Base-by-base conservation (phyloP, 2,113 vertebrate genomes). In the Tinamus guttatus region DNA sequence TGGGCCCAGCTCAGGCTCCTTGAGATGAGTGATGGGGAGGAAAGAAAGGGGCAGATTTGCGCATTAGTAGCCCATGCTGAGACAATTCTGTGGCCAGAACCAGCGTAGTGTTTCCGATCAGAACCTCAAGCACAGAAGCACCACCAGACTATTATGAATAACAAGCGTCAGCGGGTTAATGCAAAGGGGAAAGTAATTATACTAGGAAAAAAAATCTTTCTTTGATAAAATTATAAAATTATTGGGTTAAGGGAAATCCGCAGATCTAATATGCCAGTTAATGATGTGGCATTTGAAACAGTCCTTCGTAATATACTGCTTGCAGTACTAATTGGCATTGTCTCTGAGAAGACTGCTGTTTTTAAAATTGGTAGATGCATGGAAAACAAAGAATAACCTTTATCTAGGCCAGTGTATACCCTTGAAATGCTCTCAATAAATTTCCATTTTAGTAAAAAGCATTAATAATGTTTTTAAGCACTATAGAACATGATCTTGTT, bases 181-280 rank as follows among this genome's bases (percentile, higher is more conserved):
- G 67, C 28, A 89, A 79, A 85, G 22, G 32, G 58, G 51, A 85
- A 52, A 60, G 45, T 60, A 95, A 86, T 74, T 93, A 64, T 0
- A 79, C 32, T 11, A 62, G 45, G 65, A 91, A 89, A 90, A 83
- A 32, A 83, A 65, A 34, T 15, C 75, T 92, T 88, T 86, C 41
- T 79, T 81, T 80, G 73, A n/a, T 5, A 41, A 84, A 89, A 87
- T 89, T 85, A 54, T 69, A 81, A 81, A 96, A 94, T 87, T 80
- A 94, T 36, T 80, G 82, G 75, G 36, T 74, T 75, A 93, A 93
- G 75, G 63, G 13, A 85, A 92, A 94, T 86, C n/a, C 88, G 92
- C 84, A 81, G 73, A 76, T 95, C 94, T 94, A 81, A 89, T 91
- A 91, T 30, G 30, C 75, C 74, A 43, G 38, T 85, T 96, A 94